phyloP scores from a whole-genome alignment of 2,113 vertebrate genomes.

The Stigmatopora nigra region DNA sequence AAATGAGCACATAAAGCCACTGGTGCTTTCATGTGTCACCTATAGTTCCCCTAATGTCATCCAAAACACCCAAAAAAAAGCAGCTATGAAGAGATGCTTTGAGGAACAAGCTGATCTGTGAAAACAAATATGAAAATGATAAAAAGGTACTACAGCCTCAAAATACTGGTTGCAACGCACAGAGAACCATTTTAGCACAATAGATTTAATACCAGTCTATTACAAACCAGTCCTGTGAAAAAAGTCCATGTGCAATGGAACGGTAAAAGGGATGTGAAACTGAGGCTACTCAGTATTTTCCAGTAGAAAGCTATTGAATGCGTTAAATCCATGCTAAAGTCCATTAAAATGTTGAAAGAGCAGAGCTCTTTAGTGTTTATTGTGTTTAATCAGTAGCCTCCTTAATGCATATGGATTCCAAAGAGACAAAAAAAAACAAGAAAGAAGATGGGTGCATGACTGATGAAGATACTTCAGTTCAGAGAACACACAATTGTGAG shows the following conservation, averaged over 20 bases:
- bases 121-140: conserved; percentile 27
- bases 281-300: conserved; percentile 8
- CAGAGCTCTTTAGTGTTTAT: conserved; percentile 5
- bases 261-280: conserved; percentile 26
- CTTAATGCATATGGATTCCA: conserved; percentile 32
- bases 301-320: conserved; percentile 2
- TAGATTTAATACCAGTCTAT: conserved; percentile 18
- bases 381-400: conserved; percentile 13
- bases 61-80: neutral
- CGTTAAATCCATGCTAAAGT: neutral
- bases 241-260: conserved; percentile 23
- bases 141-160: conserved; percentile 15
- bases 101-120: conserved; percentile 22
- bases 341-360: conserved; percentile 9
- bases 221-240: conserved; percentile 13
- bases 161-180: conserved; percentile 35
- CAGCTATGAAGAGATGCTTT: conserved; percentile 4
- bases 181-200: conserved; percentile 5
- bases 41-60: neutral
- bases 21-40: neutral
- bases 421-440: conserved; percentile 2
- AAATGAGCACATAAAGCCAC: neutral
- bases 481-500: conserved; percentile 2
- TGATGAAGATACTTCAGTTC: conserved; percentile 16
- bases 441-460: conserved; percentile 15